Conservation (phyloP, 2,888 invertebrate species). For the Clepsis dumicolana region DNA sequence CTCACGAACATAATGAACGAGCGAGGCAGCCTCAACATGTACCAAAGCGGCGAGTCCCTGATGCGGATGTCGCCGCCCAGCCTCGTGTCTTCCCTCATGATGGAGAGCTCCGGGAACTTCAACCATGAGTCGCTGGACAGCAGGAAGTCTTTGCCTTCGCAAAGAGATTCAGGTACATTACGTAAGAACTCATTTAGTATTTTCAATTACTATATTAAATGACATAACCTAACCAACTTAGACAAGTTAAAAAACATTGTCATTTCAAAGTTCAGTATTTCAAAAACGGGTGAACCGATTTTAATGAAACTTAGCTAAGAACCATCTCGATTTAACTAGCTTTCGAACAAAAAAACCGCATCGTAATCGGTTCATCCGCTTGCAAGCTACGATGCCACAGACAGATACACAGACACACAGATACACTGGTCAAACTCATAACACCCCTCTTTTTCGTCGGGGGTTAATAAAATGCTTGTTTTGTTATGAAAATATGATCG, state of each 20-base stretch:
- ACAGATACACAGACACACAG: too few relatives aligned
- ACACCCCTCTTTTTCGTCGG: too few relatives aligned
- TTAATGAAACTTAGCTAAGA: too few relatives aligned
- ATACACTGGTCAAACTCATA: too few relatives aligned
- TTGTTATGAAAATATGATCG: not conserved
- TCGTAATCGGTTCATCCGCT: too few relatives aligned
- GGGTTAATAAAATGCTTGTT: not conserved
- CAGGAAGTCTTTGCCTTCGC: conserved; percentile 65
- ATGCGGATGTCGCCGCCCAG: conserved; percentile 87
- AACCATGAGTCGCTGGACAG: conserved; percentile 74
- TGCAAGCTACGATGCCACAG: too few relatives aligned
- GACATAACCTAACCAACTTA: too few relatives aligned
- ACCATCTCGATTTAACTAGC: too few relatives aligned
- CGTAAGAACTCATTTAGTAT: conserved; percentile 12
- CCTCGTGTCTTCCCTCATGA: conserved; percentile 84
- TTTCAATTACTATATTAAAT: conserved; percentile 9
- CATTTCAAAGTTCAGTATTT: too few relatives aligned
- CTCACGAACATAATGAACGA: conserved; percentile 73
- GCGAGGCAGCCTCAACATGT: conserved; percentile 78
- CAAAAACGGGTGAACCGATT: too few relatives aligned
- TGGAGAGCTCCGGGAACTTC: conserved; percentile 81
- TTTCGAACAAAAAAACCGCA: too few relatives aligned
- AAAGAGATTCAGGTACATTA: conserved; percentile 69
- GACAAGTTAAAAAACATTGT: too few relatives aligned
- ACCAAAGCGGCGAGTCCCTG: conserved; percentile 78